Evolutionary conservation across 2,797 vertebrate species (phyloP).

Genomic region (Triplophysa bombifrons): DNA sequence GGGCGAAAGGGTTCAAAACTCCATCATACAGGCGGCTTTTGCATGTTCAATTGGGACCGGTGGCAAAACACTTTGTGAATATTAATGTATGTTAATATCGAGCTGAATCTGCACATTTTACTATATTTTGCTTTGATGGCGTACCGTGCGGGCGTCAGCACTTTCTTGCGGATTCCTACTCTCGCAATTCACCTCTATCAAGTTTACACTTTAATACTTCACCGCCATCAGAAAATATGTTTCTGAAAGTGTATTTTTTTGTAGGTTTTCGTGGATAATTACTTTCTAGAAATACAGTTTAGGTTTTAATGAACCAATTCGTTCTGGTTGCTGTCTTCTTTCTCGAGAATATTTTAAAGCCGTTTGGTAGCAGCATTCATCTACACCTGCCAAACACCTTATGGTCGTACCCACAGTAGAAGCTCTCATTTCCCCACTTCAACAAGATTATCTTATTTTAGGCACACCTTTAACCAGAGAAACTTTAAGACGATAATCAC

Average conservation of each 20-base stretch:
- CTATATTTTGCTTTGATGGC: constrained; percentile 61
- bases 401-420: constrained; percentile 11
- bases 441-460: constrained; percentile 41
- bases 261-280: neutral
- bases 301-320: neutral
- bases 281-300: neutral
- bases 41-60: constrained; percentile 71
- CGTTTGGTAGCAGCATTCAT: constrained; percentile 7
- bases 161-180: constrained; percentile 49
- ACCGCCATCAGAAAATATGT: constrained; percentile 2
- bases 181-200: neutral
- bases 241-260: neutral
- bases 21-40: constrained; percentile 54
- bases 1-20: constrained; percentile 39
- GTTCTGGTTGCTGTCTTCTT: neutral
- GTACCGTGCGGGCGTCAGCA: constrained; percentile 66
- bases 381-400: constrained; percentile 19
- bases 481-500: constrained; percentile 35
- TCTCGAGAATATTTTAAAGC: neutral
- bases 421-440: constrained; percentile 28
- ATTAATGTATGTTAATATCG: constrained; percentile 67
- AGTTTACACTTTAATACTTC: constrained; percentile 16
- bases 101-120: constrained; percentile 68
- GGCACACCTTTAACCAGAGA: constrained; percentile 38
- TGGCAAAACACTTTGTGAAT: constrained; percentile 70